Percentiles rank a stretch among this genome's conserved stretches.
phyloP scores from a whole-genome alignment of 1,140 invertebrate species.

The Chlorops oryzae region DNA sequence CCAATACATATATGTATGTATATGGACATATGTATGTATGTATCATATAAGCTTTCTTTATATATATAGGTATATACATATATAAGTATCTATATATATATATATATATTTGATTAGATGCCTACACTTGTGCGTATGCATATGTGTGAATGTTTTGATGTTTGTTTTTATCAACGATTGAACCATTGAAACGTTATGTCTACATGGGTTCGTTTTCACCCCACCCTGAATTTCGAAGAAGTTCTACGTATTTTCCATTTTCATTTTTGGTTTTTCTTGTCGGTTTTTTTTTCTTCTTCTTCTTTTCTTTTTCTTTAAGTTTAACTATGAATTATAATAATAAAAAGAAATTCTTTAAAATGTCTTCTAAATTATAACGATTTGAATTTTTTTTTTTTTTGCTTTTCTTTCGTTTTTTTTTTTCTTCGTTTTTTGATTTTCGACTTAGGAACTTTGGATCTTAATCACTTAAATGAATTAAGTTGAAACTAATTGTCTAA shows the following conservation, averaged over 20 bases:
- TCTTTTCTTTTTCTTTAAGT: too few species aligned
- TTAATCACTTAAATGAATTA: conserved; percentile 40
- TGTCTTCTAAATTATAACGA: too few species aligned
- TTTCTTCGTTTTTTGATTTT: conserved; percentile 16
- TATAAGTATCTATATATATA: conserved; percentile 17
- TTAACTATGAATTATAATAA: too few species aligned
- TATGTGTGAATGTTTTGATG: too few species aligned
- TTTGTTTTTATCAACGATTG: too few species aligned
- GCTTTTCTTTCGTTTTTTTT: too few species aligned
- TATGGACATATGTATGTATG: conserved; percentile 23
- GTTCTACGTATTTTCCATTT: neutral
- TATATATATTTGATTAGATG: conserved; percentile 8
- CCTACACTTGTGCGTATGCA: conserved; percentile 10
- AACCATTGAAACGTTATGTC: too few species aligned
- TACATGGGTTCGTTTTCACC: conserved; percentile 20
- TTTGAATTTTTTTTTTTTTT: too few species aligned
- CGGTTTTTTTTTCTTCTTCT: neutral
- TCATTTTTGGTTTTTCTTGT: neutral
- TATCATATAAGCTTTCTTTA: neutral
- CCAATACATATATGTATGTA: too few species aligned
- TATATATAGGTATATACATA: conserved; percentile 17
- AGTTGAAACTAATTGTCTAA: too few species aligned
- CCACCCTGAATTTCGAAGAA: neutral
- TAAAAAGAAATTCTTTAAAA: too few species aligned
- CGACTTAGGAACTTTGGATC: conserved; percentile 42